Base-by-base conservation (phyloP, 1,140 invertebrate genomes). In the Geopemphigus sp. region DNA sequence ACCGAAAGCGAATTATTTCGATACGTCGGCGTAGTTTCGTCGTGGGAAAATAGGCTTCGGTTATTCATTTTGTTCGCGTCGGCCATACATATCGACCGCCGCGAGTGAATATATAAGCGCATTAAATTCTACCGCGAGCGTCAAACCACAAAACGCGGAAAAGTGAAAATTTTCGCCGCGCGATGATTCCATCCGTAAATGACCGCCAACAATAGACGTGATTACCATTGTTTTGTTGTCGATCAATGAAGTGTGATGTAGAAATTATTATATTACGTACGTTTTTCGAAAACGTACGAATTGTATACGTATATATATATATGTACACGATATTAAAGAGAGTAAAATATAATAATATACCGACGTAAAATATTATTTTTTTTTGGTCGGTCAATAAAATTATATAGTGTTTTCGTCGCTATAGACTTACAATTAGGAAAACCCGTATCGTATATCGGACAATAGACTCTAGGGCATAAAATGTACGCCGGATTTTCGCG, bases 161-260 rank as follows among this genome's bases (percentile, higher is more conserved):
- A 72, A 72, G 68, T 72, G 68, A 72, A 72, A 72, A 72, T 29
- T 53, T 29, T 53, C 0, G 64, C 53, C 68, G 54, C 50, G 50
- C 47, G 54, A 72, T 39, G 66, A 29, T 72, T 54, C 50, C 68
- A 24, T 29, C 15, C 11, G 47, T 32, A 50, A 47, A 53, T 15
- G 22, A 68, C 64, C 39, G 24, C 66, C 50, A 68, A 72, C 26
- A 72, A 72, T 72, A 72, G 22, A 72, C 24, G 53, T 72, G 68
- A 72, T 72, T 54, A 72, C 47, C 68, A 72, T 29, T 15, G 17
- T 53, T 72, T 54, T 72, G 26, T 6, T 72, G 22, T 72, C 47
- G 68, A 72, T 72, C 68, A 39, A 72, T 72, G 68, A 72, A 54
- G 50, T 72, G 68, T 72, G 68, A 72, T 72, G 47, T 72, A 72